Percentiles rank a stretch among this genome's conserved stretches.
Conservation (phyloP, 2,888 invertebrate species). For the Andrena fulva region DNA sequence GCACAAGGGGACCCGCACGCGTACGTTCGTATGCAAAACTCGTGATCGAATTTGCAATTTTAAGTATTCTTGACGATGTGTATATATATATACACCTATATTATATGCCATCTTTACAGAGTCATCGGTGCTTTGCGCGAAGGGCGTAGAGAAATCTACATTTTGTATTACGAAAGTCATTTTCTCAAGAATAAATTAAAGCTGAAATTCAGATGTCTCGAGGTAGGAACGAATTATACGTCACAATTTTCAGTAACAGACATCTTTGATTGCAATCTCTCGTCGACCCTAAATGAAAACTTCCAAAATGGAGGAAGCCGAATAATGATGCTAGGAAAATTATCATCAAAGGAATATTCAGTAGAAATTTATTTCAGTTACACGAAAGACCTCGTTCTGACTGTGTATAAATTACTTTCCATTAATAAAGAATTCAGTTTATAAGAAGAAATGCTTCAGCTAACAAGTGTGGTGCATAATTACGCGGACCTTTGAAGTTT, state of each 20-base stretch:
- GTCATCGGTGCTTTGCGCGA: slow-evolving; percentile 4
- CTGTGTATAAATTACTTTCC: neutral
- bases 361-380: slow-evolving; percentile 3
- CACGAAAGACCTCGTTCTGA: neutral
- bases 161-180: neutral
- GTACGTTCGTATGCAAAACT: slow-evolving; percentile 40
- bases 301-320: no score
- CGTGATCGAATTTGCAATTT: slow-evolving; percentile 52
- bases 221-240: no score
- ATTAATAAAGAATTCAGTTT: no score
- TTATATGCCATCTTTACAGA: slow-evolving; percentile 20
- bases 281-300: no score
- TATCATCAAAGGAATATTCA: no score
- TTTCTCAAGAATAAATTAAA: neutral
- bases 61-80: slow-evolving; percentile 22
- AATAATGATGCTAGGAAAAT: no score
- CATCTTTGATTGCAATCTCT: no score
- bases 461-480: no score
- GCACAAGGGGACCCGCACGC: slow-evolving; percentile 31
- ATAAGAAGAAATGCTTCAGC: no score
- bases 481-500: no score
- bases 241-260: no score
- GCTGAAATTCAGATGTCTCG: neutral
- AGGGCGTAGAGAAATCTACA: neutral
- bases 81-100: neutral